Base-by-base conservation (phyloP, 1,140 invertebrate genomes). In the Drosophila kohkoa region DNA sequence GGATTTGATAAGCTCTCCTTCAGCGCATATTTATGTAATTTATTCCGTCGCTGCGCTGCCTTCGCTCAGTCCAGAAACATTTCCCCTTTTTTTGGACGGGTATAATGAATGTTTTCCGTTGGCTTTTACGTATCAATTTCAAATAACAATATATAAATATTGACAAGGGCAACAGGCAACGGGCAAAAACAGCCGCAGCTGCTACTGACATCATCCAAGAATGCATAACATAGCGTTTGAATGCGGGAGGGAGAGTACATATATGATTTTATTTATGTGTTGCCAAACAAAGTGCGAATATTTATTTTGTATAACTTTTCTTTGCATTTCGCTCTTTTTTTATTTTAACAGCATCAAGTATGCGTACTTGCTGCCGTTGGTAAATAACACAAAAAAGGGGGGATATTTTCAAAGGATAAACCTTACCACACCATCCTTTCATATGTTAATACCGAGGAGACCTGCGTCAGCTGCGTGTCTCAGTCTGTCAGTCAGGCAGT, bases 91-190 rank as follows among this genome's bases (percentile, higher is more conserved):
- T 13, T 30, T 57, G 54, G 32, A 57, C 15, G 71, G 65, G 72
- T 52, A 63, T 70, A 70, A 75, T 75, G 66, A 63, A 75, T 75
- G 72, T 63, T 63, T 75, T 63, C 43, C 55, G 72, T 58, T 51
- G 41, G 72, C 57, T 70, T 70, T 58, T 63, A 69, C 72, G 69
- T 75, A 75, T 75, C 72, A 75, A 75, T 70, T 70, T 67, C 65
- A 65, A 70, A 85, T 75, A 83, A 77, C 74, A 85, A 81, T 77
- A 81, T 75, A 86, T 75, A 85, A 85, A 86, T 81, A 85, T 86
- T 71, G 72, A 75, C 72, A 70, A 51, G 72, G 59, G 58, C 78
- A 77, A 77, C 76, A 71, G 76, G 55, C 62, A 81, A 72, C 69
- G 54, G 69, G 69, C 48, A 65, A 74, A 77, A 74, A 63, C 58